Percentiles rank a stretch among this genome's conserved stretches.
phyloP scores from a whole-genome alignment of 2,888 invertebrate genomes.

The Agrilus mali region DNA sequence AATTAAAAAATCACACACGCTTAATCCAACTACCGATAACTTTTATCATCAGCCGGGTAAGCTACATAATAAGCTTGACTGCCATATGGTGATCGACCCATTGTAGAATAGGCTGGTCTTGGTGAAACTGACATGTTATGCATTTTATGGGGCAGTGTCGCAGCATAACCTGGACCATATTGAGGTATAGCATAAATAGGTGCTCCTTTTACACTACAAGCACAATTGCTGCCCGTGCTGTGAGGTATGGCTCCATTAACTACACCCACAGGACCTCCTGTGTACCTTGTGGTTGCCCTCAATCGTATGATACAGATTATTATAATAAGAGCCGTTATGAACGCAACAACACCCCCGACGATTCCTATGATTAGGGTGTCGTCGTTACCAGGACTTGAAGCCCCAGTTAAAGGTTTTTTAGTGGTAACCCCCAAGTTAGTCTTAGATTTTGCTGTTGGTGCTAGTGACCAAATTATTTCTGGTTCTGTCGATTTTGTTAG shows the following conservation, averaged over 20 bases:
- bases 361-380: slow-evolving; percentile 92
- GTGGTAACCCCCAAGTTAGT: slow-evolving; percentile 38
- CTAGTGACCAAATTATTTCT: slow-evolving; percentile 81
- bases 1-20: background rate
- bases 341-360: slow-evolving; percentile 83
- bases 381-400: slow-evolving; percentile 61
- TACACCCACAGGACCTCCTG: slow-evolving; percentile 53
- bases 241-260: slow-evolving; percentile 30
- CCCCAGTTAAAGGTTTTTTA: slow-evolving; percentile 44
- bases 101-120: slow-evolving; percentile 46
- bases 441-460: slow-evolving; percentile 52
- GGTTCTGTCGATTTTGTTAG: slow-evolving; percentile 60
- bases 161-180: slow-evolving; percentile 41
- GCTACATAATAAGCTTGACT: slow-evolving; percentile 48
- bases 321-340: slow-evolving; percentile 77
- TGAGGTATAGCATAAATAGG: slow-evolving; percentile 48
- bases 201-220: slow-evolving; percentile 36
- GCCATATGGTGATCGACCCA: slow-evolving; percentile 45
- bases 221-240: slow-evolving; percentile 43
- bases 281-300: slow-evolving; percentile 49
- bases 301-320: slow-evolving; percentile 74
- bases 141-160: slow-evolving; percentile 54
- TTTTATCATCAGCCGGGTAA: slow-evolving; percentile 51
- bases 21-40: slow-evolving; percentile 40
- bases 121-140: slow-evolving; percentile 37